Evolutionary conservation across 2,888 invertebrate species (phyloP), one percentile per base, ranked within the genome.

Genomic region (Eumacrocentrus americanus): DNA sequence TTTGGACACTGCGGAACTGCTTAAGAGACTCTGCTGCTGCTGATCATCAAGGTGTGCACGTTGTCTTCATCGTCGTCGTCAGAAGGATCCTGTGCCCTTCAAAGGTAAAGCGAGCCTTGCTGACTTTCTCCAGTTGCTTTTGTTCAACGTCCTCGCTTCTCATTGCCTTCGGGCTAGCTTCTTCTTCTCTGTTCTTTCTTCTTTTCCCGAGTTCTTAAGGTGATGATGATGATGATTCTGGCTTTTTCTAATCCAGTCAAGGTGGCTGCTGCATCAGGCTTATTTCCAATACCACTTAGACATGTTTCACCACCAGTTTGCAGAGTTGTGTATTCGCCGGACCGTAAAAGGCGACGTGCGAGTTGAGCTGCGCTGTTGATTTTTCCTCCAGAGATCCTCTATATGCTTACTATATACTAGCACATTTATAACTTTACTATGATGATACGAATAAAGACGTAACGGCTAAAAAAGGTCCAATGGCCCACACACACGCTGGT

Each of bases 1-100:
- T 71, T 73, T 70, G 57, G 71, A 69, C 71, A 72, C 77, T 72
- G 71, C 70, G 71, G 69, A 69, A 72, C 71, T 68, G 69, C 69
- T 69, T 68, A 71, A 67, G 67, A 73, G 70, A 72, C 73, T 66
- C 67, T 65, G 23, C 12, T 18, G 23, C 18, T 38, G 9, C 38
- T 11, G 38, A 42, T 4, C 29, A 9, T 29, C 29, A 9, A 6
- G 42, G 16, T 42, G 34, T 25, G 25, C n/a, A 9, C 11, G 29
- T 47, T 46, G 6, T 12, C 48, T 14, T 16, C 34, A 5, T 29
- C 16, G 7, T 12, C 29, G 16, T 48, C 16, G 9, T 48, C 34
- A 48, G 7, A 25, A 51, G 2, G n/a, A 22, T 22, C n/a, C n/a
- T n/a, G n/a, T n/a, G n/a, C n/a, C n/a, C n/a, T n/a, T n/a, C 37